A percentile compares a stretch with the other conserved stretches of the same genome.
Evolutionary conservation across 2,797 vertebrate species (phyloP).

Genomic region (Scyliorhinus canicula): DNA sequence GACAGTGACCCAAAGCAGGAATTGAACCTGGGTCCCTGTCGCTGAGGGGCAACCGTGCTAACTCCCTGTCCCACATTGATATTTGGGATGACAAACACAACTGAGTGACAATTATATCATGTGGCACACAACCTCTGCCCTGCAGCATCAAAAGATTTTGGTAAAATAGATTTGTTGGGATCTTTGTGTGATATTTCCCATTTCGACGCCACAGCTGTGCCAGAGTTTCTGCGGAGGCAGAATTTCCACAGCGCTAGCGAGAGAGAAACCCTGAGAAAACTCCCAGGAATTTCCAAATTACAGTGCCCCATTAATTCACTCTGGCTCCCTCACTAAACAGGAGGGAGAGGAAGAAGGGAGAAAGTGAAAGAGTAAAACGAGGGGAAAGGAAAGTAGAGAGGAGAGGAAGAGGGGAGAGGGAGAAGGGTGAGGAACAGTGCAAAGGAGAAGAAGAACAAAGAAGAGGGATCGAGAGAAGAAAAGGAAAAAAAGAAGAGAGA

Average conservation of each 20-base stretch:
- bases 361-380: not conserved
- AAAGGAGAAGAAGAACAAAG: not conserved
- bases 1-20: too few species aligned
- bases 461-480: too few species aligned
- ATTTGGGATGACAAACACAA: not conserved
- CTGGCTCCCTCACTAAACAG: too few species aligned
- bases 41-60: too few species aligned
- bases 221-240: not conserved
- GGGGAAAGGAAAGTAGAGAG: not conserved
- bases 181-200: not conserved
- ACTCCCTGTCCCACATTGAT: too few species aligned
- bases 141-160: not conserved
- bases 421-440: not conserved
- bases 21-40: too few species aligned
- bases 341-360: too few species aligned
- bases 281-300: too few species aligned
- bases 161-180: not conserved
- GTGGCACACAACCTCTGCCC: not conserved
- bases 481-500: not conserved
- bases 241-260: too few species aligned
- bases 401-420: too few species aligned
- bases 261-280: not conserved
- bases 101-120: not conserved
- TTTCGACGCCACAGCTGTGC: not conserved
- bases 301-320: too few species aligned